Evolutionary conservation across 2,113 vertebrate genomes (phyloP).

Genomic region (Saimiri boliviensis): DNA sequence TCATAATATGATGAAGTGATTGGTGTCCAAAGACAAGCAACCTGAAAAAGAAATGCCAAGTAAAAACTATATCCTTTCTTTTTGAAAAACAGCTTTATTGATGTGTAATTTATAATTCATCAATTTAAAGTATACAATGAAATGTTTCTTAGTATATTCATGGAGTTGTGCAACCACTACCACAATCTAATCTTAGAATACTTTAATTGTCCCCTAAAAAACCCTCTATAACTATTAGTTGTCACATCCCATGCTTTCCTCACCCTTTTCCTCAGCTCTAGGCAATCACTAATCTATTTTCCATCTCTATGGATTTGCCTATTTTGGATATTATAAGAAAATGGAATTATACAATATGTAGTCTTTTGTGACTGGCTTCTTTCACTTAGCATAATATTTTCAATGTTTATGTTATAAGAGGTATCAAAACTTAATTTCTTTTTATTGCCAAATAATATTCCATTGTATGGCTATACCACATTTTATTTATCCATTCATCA

Average conservation of each 20-base stretch:
- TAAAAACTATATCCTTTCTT: neutral
- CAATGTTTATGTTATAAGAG: neutral
- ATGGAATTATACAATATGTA: neutral
- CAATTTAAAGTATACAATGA: neutral
- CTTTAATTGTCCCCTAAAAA: neutral
- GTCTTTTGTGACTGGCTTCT: neutral
- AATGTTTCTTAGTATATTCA: neutral
- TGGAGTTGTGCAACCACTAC: neutral
- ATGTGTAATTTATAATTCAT: neutral
- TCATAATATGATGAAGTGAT: neutral
- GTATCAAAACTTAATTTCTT: neutral
- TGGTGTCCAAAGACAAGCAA: neutral
- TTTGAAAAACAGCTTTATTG: neutral
- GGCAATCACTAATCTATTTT: neutral
- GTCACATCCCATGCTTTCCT: neutral
- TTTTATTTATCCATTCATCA: neutral
- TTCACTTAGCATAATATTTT: neutral
- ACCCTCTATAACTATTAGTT: neutral
- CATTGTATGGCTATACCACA: neutral
- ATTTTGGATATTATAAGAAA: neutral
- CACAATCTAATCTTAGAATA: neutral
- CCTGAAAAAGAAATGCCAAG: neutral
- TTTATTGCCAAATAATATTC: neutral
- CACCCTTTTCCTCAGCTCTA: neutral
- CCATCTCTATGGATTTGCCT: neutral